Evolutionary conservation across 92 coral and sea anemone genomes (phyloP).

Genomic region (Pocillopora meandrina): DNA sequence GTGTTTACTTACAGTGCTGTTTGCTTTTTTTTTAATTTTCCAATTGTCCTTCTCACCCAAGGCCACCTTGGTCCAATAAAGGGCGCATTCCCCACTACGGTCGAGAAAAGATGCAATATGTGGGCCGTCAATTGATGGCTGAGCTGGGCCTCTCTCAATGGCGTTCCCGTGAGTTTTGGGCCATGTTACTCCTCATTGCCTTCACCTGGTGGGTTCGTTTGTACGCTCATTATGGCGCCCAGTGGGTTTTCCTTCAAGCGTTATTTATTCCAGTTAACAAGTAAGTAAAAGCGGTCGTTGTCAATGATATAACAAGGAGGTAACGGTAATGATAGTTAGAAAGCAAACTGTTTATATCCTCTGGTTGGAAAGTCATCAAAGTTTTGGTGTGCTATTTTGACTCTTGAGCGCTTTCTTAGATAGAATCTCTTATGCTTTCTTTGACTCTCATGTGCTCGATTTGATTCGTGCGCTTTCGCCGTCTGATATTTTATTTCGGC

Average conservation of each 20-base stretch:
- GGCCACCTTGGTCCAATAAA: slow-evolving; percentile 97
- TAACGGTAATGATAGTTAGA: not conserved
- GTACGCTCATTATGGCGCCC: slow-evolving; percentile 96
- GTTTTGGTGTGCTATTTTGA: no score
- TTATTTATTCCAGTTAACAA: slow-evolving; percentile 86
- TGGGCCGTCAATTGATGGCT: slow-evolving; percentile 94
- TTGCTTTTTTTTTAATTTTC: not conserved
- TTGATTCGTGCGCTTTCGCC: no score
- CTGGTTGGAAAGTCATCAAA: no score
- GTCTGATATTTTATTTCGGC: no score
- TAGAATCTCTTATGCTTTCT: no score
- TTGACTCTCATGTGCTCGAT: no score
- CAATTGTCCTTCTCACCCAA: slow-evolving; percentile 18
- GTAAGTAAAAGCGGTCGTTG: slow-evolving; percentile 50
- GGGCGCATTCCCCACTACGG: slow-evolving; percentile 92
- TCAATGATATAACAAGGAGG: not conserved
- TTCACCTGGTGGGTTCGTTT: slow-evolving; percentile 96
- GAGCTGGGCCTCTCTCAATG: slow-evolving; percentile 99
- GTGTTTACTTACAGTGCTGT: not conserved
- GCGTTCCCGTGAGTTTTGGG: slow-evolving; percentile 99
- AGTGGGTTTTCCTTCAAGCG: slow-evolving; percentile 94
- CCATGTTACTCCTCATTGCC: slow-evolving; percentile 94
- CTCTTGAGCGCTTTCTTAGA: no score
- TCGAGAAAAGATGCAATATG: slow-evolving; percentile 99
- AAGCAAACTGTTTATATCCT: no score